Evolutionary conservation across 2,113 vertebrate genomes (phyloP).

Genomic region (Tylochromis polylepis): DNA sequence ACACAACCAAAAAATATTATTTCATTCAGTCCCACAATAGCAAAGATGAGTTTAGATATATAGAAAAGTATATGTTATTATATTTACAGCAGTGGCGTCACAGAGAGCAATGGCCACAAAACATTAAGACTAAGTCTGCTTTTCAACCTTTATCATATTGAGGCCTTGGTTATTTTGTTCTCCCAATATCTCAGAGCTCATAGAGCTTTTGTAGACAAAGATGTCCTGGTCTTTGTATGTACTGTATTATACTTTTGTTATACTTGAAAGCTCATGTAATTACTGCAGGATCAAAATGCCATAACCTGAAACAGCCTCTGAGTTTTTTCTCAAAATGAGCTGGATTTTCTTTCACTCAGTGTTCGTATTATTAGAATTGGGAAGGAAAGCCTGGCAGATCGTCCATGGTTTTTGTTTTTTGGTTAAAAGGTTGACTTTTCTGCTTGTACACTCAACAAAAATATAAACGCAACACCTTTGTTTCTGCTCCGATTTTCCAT

Average conservation of each 20-base stretch:
- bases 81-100: neutral
- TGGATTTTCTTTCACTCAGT: neutral
- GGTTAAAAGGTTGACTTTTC: neutral
- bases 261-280: neutral
- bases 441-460: too few relatives aligned
- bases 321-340: neutral
- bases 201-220: neutral
- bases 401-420: neutral
- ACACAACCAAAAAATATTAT: accelerated
- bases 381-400: neutral
- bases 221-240: neutral
- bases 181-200: neutral
- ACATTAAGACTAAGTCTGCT: neutral
- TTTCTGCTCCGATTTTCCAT: too few relatives aligned
- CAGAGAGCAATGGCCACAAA: neutral
- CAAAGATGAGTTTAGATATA: neutral
- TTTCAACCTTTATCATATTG: neutral
- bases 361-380: neutral
- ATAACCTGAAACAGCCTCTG: neutral
- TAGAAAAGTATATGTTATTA: neutral
- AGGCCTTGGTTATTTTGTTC: neutral
- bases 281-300: neutral
- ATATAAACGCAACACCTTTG: too few relatives aligned
- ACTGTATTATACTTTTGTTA: neutral
- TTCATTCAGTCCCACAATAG: neutral